Base-by-base conservation (phyloP, 2,113 vertebrate genomes). In the Trogon melanurus region DNA sequence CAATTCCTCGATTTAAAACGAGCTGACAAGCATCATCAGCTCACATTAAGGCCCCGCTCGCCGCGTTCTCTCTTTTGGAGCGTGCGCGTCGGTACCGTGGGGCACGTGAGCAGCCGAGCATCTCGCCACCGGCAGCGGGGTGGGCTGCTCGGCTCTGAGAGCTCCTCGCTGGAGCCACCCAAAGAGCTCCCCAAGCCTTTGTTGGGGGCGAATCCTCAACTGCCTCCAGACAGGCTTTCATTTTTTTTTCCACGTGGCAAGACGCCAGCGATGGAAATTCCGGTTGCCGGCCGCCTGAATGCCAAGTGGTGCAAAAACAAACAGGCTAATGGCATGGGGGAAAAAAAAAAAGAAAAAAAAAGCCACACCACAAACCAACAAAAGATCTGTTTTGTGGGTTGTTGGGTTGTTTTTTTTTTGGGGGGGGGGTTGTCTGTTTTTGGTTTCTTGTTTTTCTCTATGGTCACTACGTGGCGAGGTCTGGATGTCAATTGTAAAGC, bases 31-130 rank as follows among this genome's bases (percentile, higher is more conserved):
- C 45, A 27, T 10, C 32, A 38, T 4, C 73, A 70, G 73, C 86
- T 79, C 60, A 0, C 1, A 20, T 8, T 10, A 7, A 47, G 48
- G 73, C 57, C 2, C 78, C 3, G 10, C 2, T 30, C 29, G 18
- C 74, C 86, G 53, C 12, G 23, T 25, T 32, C 2, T 41, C 60
- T 30, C 29, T 10, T 15, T 5, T 3, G 70, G 62, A 75, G 53
- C 5, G 11, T 19, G 2, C 3, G 4, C 0, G 1, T 2, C 41
- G 41, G 41, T 9, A 8, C 7, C 11, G 5, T 1, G 44, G 51
- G 2, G 16, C 47, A 4, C 34, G 1, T 73, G 6, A 10, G 3
- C 50, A 21, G 65, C 30, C 30, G 1, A 30, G 75, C 70, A 11
- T 22, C 71, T 82, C 32, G 9, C 29, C 79, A 67, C 25, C 27